Percentiles rank a stretch among this genome's conserved stretches.
These are phyloP conservation scores for Spermophilus dauricus DNA, from an alignment of 2,113 vertebrate genomes.

Conservation along the genomic window DNA sequence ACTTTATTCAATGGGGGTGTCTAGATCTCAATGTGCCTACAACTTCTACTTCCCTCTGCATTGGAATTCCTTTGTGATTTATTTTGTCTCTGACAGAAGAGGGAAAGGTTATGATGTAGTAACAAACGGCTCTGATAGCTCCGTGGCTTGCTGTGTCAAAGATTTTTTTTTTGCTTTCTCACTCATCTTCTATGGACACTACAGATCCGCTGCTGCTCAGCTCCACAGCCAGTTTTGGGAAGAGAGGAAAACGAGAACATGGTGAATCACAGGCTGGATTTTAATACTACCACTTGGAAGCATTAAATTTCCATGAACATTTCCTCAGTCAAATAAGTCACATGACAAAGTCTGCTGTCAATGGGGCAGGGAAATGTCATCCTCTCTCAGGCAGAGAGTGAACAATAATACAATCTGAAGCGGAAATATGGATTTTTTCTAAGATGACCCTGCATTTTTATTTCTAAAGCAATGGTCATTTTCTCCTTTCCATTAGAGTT, in stretches of 20 bases:
- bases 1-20: neutral
- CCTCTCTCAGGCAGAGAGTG: neutral
- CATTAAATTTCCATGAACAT: neutral
- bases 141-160: neutral
- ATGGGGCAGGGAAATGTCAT: rapidly evolving
- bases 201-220: neutral
- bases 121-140: neutral
- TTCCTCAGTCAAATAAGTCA: neutral
- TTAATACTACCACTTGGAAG: neutral
- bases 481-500: neutral
- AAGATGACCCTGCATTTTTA: neutral
- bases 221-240: neutral
- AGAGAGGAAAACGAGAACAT: neutral
- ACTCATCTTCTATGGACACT: neutral
- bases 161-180: neutral
- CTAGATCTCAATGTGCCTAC: neutral
- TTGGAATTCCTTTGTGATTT: neutral
- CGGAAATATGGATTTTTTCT: neutral
- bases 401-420: neutral
- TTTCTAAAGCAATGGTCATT: neutral
- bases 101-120: neutral
- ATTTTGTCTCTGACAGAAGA: neutral
- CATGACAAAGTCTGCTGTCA: neutral
- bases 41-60: neutral
- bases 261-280: neutral